Evolutionary conservation across 2,888 invertebrate species (phyloP).

Genomic region (Gymnosoma rotundatum): DNA sequence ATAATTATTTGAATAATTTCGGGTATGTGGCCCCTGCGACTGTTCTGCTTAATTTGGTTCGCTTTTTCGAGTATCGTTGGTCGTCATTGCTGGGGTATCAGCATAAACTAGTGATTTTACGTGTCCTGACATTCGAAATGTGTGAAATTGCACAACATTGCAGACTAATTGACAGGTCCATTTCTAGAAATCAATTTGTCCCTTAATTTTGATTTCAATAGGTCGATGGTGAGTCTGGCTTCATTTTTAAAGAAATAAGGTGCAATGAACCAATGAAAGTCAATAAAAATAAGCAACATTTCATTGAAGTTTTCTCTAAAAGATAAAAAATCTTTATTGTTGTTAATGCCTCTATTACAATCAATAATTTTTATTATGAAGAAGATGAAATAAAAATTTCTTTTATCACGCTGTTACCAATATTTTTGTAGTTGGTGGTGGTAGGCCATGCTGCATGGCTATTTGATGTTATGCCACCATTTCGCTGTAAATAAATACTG

Average conservation of each 20-base stretch:
- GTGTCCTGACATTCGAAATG: too few relatives aligned
- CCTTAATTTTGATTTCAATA: too few relatives aligned
- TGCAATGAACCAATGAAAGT: too few relatives aligned
- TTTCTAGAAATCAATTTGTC: too few relatives aligned
- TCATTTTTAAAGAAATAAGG: not conserved
- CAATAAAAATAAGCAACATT: not conserved
- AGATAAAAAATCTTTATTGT: conserved; percentile 30
- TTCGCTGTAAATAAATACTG: conserved; percentile 13
- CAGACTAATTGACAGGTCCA: not conserved
- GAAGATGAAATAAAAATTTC: conserved; percentile 14
- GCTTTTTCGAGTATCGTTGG: too few relatives aligned
- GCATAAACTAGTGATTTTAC: too few relatives aligned
- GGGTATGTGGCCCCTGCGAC: too few relatives aligned
- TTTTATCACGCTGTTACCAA: conserved; percentile 56
- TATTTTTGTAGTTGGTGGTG: conserved; percentile 31
- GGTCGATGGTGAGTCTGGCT: too few relatives aligned
- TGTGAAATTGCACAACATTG: not conserved
- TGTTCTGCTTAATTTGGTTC: too few relatives aligned
- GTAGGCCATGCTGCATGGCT: not conserved
- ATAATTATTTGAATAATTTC: too few relatives aligned
- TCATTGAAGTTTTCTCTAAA: not conserved
- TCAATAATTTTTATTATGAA: conserved; percentile 37
- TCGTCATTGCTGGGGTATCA: too few relatives aligned
- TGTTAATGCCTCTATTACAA: conserved; percentile 14
- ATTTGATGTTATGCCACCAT: conserved; percentile 25